A percentile compares a stretch with the other conserved stretches of the same genome.
Evolutionary conservation across 2,888 invertebrate genomes (phyloP).

Genomic region (Microplitis deprimator): DNA sequence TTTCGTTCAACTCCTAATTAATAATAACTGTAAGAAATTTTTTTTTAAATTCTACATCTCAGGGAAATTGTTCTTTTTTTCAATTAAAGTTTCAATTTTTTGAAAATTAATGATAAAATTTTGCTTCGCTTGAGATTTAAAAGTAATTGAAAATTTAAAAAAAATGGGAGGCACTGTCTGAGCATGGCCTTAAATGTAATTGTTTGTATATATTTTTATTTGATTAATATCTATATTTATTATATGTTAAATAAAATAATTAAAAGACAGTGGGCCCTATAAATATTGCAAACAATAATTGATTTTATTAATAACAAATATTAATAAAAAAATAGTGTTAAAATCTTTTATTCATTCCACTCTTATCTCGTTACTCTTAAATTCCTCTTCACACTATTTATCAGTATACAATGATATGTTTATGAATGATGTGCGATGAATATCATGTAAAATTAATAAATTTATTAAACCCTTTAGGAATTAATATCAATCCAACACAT

Average conservation of each 20-base stretch:
- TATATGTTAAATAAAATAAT: neutral
- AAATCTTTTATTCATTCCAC: neutral
- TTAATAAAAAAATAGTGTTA: neutral
- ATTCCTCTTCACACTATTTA: neutral
- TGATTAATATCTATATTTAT: neutral
- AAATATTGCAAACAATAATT: neutral
- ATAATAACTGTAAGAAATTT: too few species aligned
- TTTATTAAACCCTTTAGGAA: neutral
- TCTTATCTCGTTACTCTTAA: neutral
- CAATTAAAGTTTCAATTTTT: too few species aligned
- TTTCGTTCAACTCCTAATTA: too few species aligned
- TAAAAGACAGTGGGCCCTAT: neutral
- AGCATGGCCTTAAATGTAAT: neutral
- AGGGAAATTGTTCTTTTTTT: too few species aligned
- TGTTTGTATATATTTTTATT: neutral
- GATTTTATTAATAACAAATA: neutral
- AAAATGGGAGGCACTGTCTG: too few species aligned
- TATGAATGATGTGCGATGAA: constrained; percentile 17
- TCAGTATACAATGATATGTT: constrained; percentile 12
- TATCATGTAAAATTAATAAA: neutral
- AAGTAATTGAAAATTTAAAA: too few species aligned
- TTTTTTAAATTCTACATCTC: too few species aligned
- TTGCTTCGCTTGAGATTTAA: too few species aligned
- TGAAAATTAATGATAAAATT: too few species aligned
- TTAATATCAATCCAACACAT: neutral